Base-by-base conservation (phyloP, 2,113 vertebrate species). In the Salvelinus alpinus region DNA sequence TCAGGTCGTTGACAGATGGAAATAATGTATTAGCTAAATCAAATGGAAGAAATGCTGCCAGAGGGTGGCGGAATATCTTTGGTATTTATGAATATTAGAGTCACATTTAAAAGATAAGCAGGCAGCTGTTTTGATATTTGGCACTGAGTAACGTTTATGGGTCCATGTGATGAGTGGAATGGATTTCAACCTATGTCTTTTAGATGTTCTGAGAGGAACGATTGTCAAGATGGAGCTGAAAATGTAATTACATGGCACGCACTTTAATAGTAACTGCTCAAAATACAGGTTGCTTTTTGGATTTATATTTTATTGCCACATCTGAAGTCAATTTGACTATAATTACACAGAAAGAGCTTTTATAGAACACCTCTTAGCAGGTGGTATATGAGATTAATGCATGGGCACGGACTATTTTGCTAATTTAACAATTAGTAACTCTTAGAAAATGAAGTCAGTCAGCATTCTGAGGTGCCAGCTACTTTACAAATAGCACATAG, bases 401-500 rank as follows among this genome's bases (percentile, higher is more conserved):
- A 68, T 68, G 31, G 64, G 18, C 29, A 14, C 7, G 20, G 29
- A 14, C 64, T 51, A 59, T 70, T 79, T 80, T 70, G 24, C 64
- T 13, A 20, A n/a, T 59, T 13, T 5, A 27, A 72, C 74, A 51
- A 67, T 70, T 64, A 54, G 9, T 69, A 38, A 3, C 65, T 44
- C 13, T 34, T 65, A 31, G 4, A 67, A 51, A 34, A 22, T 38
- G 27, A 38, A 64, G 65, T 3, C 60, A 64, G 24, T 84, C 83
- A 82, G 80, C 77, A 38, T 64, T 82, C 68, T 86, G 3, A 16
- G 24, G 67, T 29, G 68, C 16, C 8, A 20, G 27, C 3, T 3
- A 20, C 65, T 59, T n/a, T 80, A 34, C 60, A 84, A 72, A 67
- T 44, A 64, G 72, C 72, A 64, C n/a, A 64, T 29, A 77, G 70